phyloP scores from a whole-genome alignment of 2,113 vertebrate species.

The Gobio gobio region DNA sequence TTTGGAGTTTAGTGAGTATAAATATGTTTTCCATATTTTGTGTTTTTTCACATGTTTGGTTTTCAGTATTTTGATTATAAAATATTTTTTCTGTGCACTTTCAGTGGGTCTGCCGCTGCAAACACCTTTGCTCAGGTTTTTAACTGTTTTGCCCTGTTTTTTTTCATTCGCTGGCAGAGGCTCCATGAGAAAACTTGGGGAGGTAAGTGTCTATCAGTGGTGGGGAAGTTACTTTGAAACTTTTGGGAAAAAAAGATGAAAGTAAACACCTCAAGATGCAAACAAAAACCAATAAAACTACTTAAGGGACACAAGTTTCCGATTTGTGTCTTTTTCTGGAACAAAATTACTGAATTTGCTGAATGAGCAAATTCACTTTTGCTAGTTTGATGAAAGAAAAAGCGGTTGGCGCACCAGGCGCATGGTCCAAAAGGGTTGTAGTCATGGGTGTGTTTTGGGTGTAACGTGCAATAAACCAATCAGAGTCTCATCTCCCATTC shows the following conservation, averaged over 20 bases:
- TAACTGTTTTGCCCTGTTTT: slow-evolving; percentile 76
- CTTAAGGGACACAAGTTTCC: too few species aligned
- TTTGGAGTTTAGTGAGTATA: slow-evolving; percentile 87
- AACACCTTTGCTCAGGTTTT: slow-evolving; percentile 82
- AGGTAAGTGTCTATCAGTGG: slow-evolving; percentile 72
- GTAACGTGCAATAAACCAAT: too few species aligned
- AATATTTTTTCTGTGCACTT: slow-evolving; percentile 26
- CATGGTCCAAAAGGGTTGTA: too few species aligned
- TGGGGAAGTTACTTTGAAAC: not conserved
- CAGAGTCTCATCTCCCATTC: too few species aligned
- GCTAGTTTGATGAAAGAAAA: too few species aligned
- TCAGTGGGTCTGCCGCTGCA: slow-evolving; percentile 88
- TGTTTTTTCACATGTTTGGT: not conserved
- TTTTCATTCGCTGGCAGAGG: slow-evolving; percentile 83
- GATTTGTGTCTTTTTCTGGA: too few species aligned
- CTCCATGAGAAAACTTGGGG: slow-evolving; percentile 84
- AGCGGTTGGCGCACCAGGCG: too few species aligned
- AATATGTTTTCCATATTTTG: not conserved
- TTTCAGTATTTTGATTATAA: not conserved
- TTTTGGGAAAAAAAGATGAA: not conserved
- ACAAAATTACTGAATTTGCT: too few species aligned
- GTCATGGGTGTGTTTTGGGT: too few species aligned
- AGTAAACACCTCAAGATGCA: too few species aligned
- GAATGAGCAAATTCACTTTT: too few species aligned
- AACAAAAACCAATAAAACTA: too few species aligned